phyloP scores from a whole-genome alignment of 2,888 invertebrate genomes.

The Gortyna flavago region DNA sequence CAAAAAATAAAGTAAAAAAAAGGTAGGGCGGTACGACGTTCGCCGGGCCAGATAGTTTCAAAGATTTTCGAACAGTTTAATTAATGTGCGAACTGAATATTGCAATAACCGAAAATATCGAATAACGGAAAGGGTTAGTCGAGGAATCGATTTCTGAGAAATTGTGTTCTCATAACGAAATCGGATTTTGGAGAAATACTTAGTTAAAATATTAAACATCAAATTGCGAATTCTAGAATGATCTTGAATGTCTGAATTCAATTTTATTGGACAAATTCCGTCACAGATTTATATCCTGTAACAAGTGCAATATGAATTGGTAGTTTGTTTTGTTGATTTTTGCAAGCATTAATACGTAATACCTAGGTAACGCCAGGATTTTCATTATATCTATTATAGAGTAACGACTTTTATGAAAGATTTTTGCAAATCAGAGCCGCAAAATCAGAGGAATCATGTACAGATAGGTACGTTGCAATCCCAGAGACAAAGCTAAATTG shows the following conservation, averaged over 20 bases:
- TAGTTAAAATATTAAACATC: not conserved
- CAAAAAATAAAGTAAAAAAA: too few relatives aligned
- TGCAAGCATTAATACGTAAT: too few relatives aligned
- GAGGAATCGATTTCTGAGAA: not conserved
- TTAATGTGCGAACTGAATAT: not conserved
- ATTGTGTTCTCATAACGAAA: not conserved
- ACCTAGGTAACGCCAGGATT: too few relatives aligned
- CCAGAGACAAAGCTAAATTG: too few relatives aligned
- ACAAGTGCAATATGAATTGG: not conserved
- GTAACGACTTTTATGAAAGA: too few relatives aligned
- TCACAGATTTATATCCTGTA: not conserved
- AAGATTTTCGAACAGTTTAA: not conserved
- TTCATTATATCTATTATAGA: too few relatives aligned
- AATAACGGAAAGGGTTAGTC: not conserved
- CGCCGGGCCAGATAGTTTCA: not conserved
- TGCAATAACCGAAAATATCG: not conserved
- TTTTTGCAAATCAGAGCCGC: too few relatives aligned
- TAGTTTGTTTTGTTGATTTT: not conserved
- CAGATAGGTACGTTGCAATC: too few relatives aligned
- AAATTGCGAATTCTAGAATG: not conserved
- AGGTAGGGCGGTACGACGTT: too few relatives aligned
- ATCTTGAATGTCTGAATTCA: too few relatives aligned
- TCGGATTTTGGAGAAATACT: conserved; percentile 1
- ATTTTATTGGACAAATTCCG: not conserved
- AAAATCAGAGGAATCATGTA: too few relatives aligned